Percentiles rank a stretch among this genome's conserved stretches.
phyloP scores from a whole-genome alignment of 1,140 invertebrate species.

The Nasonia longicornis region DNA sequence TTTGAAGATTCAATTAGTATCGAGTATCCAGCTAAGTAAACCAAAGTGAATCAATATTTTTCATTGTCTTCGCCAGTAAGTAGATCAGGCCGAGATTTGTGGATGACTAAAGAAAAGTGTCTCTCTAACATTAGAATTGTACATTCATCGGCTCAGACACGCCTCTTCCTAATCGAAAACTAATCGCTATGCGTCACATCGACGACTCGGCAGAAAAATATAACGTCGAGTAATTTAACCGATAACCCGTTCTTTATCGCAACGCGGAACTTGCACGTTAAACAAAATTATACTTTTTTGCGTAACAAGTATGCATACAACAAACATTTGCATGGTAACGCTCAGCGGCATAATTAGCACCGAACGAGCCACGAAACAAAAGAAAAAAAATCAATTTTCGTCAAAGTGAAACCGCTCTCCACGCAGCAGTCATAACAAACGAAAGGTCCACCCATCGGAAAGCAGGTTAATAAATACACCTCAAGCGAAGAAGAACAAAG shows the following conservation, averaged over 20 bases:
- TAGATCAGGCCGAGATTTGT: not conserved
- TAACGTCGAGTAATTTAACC: not conserved
- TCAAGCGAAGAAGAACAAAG: not conserved
- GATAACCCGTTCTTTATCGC: not conserved
- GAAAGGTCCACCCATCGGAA: not conserved
- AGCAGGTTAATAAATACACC: not conserved
- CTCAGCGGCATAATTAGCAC: not conserved
- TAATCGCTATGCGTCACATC: not conserved
- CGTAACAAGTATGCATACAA: not conserved
- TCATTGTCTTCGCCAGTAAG: not conserved
- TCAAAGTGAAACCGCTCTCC: not conserved
- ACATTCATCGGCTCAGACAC: not conserved
- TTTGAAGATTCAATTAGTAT: constrained; percentile 1
- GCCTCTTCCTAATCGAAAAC: constrained; percentile 12
- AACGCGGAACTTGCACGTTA: not conserved
- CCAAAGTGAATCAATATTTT: not conserved
- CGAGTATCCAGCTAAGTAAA: not conserved
- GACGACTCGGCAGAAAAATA: not conserved
- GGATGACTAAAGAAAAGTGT: not conserved
- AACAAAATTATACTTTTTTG: not conserved
- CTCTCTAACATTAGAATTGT: not conserved
- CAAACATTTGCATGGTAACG: not conserved
- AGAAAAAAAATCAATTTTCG: not conserved
- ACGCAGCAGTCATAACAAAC: not conserved
- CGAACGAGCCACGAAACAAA: not conserved